These are phyloP conservation scores for Mormyrus iriodes DNA, from an alignment of 2,113 vertebrate species.

Conservation along the genomic window DNA sequence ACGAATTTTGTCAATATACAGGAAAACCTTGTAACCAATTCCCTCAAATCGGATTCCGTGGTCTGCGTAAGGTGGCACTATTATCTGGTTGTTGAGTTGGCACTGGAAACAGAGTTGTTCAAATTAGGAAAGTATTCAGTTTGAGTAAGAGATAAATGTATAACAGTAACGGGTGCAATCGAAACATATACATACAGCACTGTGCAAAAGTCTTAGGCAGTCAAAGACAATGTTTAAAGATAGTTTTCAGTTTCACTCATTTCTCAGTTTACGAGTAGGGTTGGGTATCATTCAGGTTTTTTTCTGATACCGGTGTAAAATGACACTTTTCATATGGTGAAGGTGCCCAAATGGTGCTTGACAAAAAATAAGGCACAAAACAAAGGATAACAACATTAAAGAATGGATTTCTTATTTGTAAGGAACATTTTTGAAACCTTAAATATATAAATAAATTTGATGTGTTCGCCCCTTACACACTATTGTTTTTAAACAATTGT, in stretches of 20 bases:
- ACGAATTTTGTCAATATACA: slow-evolving; percentile 50
- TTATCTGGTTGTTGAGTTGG: slow-evolving; percentile 40
- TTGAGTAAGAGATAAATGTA: background rate
- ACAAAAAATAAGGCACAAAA: too few species aligned
- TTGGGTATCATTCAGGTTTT: background rate
- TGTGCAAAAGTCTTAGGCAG: background rate
- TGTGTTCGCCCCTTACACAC: too few species aligned
- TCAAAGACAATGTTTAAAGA: background rate
- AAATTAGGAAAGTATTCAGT: background rate
- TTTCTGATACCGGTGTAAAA: too few species aligned
- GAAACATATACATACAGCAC: background rate
- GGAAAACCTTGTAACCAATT: slow-evolving; percentile 32
- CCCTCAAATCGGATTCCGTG: slow-evolving; percentile 49
- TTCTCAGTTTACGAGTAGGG: background rate
- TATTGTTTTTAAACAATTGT: too few species aligned
- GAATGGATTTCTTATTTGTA: too few species aligned
- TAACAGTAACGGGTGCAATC: background rate
- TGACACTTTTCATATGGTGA: too few species aligned
- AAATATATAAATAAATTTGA: too few species aligned
- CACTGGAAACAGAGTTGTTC: slow-evolving; percentile 38
- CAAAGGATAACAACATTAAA: too few species aligned
- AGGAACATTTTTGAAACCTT: too few species aligned
- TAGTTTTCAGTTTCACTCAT: background rate
- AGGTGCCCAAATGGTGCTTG: too few species aligned
- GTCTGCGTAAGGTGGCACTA: slow-evolving; percentile 44